Conservation (phyloP, 2,113 vertebrate genomes). For the Mungos mungo region DNA sequence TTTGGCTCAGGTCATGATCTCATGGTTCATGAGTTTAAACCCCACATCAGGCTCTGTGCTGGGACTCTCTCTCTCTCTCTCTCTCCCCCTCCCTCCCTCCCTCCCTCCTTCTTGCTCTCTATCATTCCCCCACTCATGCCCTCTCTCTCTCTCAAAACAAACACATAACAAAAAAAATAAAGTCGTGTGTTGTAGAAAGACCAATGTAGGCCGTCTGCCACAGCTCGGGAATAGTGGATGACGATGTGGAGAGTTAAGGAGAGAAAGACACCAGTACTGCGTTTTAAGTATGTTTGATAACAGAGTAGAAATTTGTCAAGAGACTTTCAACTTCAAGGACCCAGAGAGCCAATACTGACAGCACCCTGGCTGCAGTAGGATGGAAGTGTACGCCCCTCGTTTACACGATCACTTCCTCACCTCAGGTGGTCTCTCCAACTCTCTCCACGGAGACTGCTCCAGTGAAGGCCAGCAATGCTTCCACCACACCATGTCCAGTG, state of each 20-base stretch:
- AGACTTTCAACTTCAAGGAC: neutral
- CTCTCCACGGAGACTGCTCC: neutral
- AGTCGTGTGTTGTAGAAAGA: neutral
- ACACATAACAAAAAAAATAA: too few species aligned
- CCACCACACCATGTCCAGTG: neutral
- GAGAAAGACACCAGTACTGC: neutral
- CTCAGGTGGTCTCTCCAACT: neutral
- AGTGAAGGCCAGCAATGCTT: too few species aligned
- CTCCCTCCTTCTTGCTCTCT: too few species aligned
- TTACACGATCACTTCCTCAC: neutral
- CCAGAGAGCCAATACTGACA: neutral
- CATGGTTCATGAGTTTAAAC: too few species aligned
- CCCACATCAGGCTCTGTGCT: too few species aligned
- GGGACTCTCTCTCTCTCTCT: too few species aligned
- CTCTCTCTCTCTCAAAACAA: too few species aligned
- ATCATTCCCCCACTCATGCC: too few species aligned
- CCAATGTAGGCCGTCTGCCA: neutral
- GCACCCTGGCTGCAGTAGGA: too few species aligned
- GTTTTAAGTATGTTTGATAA: neutral
- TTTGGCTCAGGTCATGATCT: too few species aligned
- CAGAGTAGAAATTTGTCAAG: neutral
- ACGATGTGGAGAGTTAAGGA: accelerated
- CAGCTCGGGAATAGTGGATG: neutral
- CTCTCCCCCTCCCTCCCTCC: too few species aligned
- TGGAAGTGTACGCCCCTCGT: neutral